These are phyloP conservation scores for Lepus americanus DNA, from an alignment of 2,113 vertebrate species.

Conservation along the genomic window DNA sequence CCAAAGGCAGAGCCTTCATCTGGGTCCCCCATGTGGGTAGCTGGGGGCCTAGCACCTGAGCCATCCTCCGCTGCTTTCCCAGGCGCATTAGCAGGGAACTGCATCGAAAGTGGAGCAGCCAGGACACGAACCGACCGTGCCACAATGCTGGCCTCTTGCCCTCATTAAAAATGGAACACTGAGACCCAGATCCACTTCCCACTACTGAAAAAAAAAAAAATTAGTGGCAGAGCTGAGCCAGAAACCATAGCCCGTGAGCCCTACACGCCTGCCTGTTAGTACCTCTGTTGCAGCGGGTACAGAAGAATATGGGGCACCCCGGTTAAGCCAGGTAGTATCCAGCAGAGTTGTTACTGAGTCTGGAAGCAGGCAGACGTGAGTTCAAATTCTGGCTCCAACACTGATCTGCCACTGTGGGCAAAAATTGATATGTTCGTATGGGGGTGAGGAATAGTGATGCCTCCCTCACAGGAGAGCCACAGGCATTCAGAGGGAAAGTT, in stretches of 20 bases:
- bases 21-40: too few relatives aligned
- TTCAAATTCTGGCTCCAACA: neutral
- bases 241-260: neutral
- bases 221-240: neutral
- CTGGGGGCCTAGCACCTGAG: too few relatives aligned
- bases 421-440: neutral
- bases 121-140: too few relatives aligned
- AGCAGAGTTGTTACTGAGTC: neutral
- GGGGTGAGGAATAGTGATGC: neutral
- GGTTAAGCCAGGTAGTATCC: neutral
- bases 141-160: neutral
- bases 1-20: too few relatives aligned
- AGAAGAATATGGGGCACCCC: neutral
- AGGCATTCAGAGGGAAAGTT: conserved; percentile 3
- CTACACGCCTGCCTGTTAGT: neutral
- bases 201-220: neutral
- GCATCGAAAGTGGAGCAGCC: too few relatives aligned
- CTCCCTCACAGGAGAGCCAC: neutral
- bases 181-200: neutral
- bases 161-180: neutral
- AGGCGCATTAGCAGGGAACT: too few relatives aligned
- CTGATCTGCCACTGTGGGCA: neutral
- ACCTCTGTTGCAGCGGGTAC: neutral
- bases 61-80: too few relatives aligned
- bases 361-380: neutral